A percentile compares a stretch with the other conserved stretches of the same genome.
phyloP scores from a whole-genome alignment of 2,888 invertebrate species.

The Octodonta nipae region DNA sequence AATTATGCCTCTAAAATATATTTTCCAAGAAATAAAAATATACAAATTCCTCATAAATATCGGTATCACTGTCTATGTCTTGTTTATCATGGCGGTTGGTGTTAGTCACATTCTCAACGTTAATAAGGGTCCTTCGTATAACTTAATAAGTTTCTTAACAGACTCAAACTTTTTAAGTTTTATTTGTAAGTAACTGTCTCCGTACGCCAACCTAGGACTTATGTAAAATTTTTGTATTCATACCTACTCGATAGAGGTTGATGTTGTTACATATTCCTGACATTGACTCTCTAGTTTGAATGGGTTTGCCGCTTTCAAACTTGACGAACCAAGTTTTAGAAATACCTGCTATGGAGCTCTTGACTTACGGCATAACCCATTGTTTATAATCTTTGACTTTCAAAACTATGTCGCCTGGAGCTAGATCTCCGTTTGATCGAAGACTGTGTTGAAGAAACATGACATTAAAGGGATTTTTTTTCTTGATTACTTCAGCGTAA shows the following conservation, averaged over 20 bases:
- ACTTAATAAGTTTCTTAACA: constrained; percentile 9
- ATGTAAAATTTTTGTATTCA: constrained; percentile 5
- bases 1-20: too few species aligned
- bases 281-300: constrained; percentile 7
- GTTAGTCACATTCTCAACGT: constrained; percentile 1
- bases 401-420: too few species aligned
- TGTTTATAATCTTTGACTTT: constrained; percentile 8
- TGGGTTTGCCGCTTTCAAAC: constrained; percentile 5
- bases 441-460: constrained; percentile 8
- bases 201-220: constrained; percentile 7
- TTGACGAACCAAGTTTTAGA: constrained; percentile 1
- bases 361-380: constrained; percentile 6
- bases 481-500: constrained; percentile 7
- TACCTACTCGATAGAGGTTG: constrained; percentile 5
- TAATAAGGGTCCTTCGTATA: constrained; percentile 7
- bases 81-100: constrained; percentile 3
- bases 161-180: too few species aligned
- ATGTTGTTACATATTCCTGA: constrained; percentile 5
- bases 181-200: constrained; percentile 6
- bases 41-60: constrained; percentile 4
- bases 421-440: constrained; percentile 8
- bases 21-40: too few species aligned
- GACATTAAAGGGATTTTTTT: constrained; percentile 6
- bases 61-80: constrained; percentile 7
- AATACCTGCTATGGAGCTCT: too few species aligned